Percentiles rank a stretch among this genome's conserved stretches.
These are phyloP conservation scores for Eumacrocentrus americanus DNA, from an alignment of 2,888 invertebrate genomes.

Conservation along the genomic window DNA sequence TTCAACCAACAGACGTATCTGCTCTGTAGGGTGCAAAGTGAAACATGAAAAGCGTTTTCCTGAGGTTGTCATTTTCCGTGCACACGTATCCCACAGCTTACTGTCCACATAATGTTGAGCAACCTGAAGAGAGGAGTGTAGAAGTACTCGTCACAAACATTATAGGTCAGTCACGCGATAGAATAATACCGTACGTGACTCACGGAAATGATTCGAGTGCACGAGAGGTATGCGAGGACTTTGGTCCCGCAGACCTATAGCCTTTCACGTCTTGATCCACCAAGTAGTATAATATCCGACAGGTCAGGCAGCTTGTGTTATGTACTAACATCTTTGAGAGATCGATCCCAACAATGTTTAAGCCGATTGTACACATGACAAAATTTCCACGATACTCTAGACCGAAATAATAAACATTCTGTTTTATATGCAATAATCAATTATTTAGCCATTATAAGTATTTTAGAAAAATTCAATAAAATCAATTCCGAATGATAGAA, in stretches of 20 bases:
- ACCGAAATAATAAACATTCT: no score
- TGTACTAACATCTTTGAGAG: no score
- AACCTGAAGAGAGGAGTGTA: no score
- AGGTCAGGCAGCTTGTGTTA: constrained; percentile 3
- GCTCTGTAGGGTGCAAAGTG: not conserved
- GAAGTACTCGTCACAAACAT: not conserved
- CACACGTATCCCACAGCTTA: not conserved
- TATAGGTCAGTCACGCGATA: constrained; percentile 5
- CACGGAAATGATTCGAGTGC: constrained; percentile 1
- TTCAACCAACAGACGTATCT: not conserved
- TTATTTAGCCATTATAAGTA: no score
- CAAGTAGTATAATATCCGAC: constrained; percentile 1
- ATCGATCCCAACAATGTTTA: not conserved
- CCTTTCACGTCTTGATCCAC: not conserved
- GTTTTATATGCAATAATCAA: no score
- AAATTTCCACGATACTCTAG: no score
- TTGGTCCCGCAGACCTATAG: not conserved
- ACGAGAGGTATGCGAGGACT: not conserved
- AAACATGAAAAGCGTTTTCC: constrained; percentile 4
- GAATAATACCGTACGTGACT: not conserved
- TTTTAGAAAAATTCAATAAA: no score
- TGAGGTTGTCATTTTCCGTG: not conserved
- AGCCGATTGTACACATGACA: not conserved
- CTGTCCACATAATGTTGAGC: no score
- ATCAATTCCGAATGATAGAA: no score